Evolutionary conservation across 2,888 invertebrate genomes (phyloP).

Genomic region (Tenthredo notha): DNA sequence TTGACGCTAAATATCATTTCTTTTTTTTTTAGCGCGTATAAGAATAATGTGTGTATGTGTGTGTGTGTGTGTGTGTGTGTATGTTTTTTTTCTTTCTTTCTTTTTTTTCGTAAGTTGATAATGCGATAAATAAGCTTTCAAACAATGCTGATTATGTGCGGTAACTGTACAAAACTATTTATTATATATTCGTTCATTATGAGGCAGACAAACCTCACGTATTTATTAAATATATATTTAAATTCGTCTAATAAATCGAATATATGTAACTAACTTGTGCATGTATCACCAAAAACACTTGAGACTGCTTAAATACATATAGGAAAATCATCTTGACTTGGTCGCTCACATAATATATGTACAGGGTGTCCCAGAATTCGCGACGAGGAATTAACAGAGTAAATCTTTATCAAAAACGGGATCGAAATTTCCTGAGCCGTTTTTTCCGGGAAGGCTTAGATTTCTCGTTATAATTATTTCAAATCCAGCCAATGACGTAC

Average conservation of each 20-base stretch:
- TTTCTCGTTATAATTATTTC: too few relatives aligned
- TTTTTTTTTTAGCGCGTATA: neutral
- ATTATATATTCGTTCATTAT: neutral
- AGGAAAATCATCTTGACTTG: constrained; percentile 36
- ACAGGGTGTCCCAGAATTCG: too few relatives aligned
- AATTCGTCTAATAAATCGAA: constrained; percentile 27
- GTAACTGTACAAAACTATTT: constrained; percentile 39
- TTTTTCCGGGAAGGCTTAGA: too few relatives aligned
- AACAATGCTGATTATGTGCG: constrained; percentile 7
- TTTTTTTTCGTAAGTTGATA: neutral
- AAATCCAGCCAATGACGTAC: too few relatives aligned
- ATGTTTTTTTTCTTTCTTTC: neutral
- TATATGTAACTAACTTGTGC: constrained; percentile 16
- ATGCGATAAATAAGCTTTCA: neutral
- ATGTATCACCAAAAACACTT: constrained; percentile 34
- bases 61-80: too few relatives aligned
- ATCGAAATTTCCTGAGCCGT: too few relatives aligned
- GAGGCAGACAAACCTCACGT: constrained; percentile 5
- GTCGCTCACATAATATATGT: constrained; percentile 22
- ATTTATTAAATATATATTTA: neutral
- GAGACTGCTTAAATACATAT: constrained; percentile 32
- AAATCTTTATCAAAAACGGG: too few relatives aligned
- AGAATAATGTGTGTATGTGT: neutral
- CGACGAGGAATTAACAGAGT: too few relatives aligned
- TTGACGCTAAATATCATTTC: neutral